Base-by-base conservation (phyloP, 2,113 vertebrate genomes). In the Toxotes chatareus region DNA sequence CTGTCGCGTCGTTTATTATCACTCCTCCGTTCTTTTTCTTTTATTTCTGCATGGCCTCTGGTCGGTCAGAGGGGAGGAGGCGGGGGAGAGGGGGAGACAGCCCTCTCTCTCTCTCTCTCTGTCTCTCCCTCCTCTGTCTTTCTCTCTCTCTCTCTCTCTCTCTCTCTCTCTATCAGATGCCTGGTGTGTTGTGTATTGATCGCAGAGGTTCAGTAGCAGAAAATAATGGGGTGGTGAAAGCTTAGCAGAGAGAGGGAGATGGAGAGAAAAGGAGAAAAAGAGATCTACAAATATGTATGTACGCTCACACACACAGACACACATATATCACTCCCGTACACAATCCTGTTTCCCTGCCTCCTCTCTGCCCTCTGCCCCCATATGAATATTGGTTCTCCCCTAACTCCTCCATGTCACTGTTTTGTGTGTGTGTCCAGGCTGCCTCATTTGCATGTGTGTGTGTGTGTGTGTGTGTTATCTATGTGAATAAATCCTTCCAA, bases 401-500 rank as follows among this genome's bases (percentile, higher is more conserved):
- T 77, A 83, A 84, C 87, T 96, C 96, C 94, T 95, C 95, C 95
- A 96, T 97, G 96, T 97, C 97, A 96, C 96, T 94, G 68, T 55
- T 72, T 53, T 85, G 74, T 77, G 57, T 81, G 76, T 88, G 83
- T 85, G 89, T 86, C 83, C 84, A 81, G 60, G 7, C 72, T 61
- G 47, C 64, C 60, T 96, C 95, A 97, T 98, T 97, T 98, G 97
- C 96, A 96, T 98, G 76, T 82, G 76, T 69, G 82, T 23, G 56
- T 82, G 76, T 69, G 82, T 23, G 56, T 65, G 81, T 63, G 95
- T 96, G 95, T 96, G 95, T 97, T 98, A 97, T 98, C 96, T 97
- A 95, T 97, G 97, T 96, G 97, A 98, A 97, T 97, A 96, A 96
- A 96, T 98, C 97, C 92, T 95, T 97, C 96, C 96, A 96, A 95